Evolutionary conservation across 2,888 invertebrate genomes (phyloP).

Genomic region (Litoditis marina): DNA sequence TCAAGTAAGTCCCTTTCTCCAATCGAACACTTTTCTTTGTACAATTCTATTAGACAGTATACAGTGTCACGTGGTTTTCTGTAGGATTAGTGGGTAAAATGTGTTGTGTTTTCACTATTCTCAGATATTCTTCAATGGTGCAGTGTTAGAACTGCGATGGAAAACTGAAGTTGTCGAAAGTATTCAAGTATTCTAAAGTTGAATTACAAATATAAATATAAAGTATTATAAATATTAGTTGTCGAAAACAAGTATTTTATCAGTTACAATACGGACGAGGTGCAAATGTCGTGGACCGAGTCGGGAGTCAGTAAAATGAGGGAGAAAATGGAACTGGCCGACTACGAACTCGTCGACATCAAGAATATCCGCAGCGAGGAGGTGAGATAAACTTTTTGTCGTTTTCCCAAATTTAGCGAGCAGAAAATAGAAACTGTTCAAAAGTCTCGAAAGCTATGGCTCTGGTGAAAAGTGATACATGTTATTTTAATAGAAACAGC

Average conservation of each 20-base stretch:
- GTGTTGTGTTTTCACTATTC: no score
- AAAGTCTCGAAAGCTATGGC: neutral
- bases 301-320: conserved; percentile 58
- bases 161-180: no score
- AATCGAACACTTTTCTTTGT: no score
- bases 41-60: no score
- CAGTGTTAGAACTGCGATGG: neutral
- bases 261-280: conserved; percentile 62
- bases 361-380: conserved; percentile 49
- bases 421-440: neutral
- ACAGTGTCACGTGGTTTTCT: no score
- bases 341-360: conserved; percentile 57
- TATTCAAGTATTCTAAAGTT: conserved; percentile 2
- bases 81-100: no score
- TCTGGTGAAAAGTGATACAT: neutral
- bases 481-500: no score
- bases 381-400: conserved; percentile 25
- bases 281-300: conserved; percentile 58
- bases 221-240: no score
- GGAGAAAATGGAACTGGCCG: conserved; percentile 61
- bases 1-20: conserved; percentile 56
- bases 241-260: no score
- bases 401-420: neutral
- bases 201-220: no score
- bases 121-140: no score